Evolutionary conservation across 2,888 invertebrate species (phyloP).

Genomic region (Strigamia crassipes): DNA sequence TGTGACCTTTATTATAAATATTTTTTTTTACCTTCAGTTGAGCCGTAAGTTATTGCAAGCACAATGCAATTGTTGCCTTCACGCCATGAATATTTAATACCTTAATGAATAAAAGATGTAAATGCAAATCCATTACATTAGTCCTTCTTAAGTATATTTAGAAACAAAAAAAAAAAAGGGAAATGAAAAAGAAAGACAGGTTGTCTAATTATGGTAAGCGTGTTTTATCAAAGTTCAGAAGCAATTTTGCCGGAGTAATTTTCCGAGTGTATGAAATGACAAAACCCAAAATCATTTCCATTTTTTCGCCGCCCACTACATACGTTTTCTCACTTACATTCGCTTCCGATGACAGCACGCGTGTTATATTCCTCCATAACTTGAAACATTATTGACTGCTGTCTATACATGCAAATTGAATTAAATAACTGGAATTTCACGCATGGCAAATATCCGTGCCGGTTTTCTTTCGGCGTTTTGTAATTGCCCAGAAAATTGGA

Average conservation of each 20-base stretch:
- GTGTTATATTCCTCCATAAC: constrained; percentile 12
- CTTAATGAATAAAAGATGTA: constrained; percentile 31
- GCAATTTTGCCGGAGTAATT: constrained; percentile 17
- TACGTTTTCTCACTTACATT: constrained; percentile 29
- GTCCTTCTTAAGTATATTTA: constrained; percentile 25
- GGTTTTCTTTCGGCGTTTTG: background rate
- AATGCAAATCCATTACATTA: constrained; percentile 32
- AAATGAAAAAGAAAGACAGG: background rate
- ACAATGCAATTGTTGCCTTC: constrained; percentile 13
- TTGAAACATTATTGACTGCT: constrained; percentile 30
- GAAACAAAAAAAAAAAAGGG: constrained; percentile 3
- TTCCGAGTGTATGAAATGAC: background rate
- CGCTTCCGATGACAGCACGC: background rate
- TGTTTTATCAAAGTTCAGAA: constrained; percentile 39
- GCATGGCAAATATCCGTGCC: background rate
- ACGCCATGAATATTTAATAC: constrained; percentile 18
- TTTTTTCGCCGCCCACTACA: constrained; percentile 18
- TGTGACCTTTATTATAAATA: constrained; percentile 13
- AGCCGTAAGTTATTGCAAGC: constrained; percentile 7
- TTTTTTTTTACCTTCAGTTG: background rate
- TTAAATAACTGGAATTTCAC: constrained; percentile 33
- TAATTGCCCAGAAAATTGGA: background rate
- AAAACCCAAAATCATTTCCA: constrained; percentile 29
- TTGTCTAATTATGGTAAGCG: constrained; percentile 27
- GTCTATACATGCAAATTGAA: constrained; percentile 7